Evolutionary conservation across 1,140 invertebrate species (phyloP).

Genomic region (Drosophila mauritiana): DNA sequence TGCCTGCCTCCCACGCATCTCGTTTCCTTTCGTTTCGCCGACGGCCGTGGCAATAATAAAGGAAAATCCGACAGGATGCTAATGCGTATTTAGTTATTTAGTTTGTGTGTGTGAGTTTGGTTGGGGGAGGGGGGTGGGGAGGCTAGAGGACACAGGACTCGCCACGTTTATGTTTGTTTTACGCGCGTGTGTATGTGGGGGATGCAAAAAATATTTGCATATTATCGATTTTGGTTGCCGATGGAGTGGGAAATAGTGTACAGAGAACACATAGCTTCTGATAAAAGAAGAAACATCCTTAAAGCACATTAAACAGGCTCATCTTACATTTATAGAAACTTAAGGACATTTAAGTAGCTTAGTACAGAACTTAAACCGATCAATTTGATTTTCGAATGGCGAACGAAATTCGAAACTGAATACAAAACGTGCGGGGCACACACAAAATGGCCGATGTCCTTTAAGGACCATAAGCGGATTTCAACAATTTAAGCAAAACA

Average conservation of each 20-base stretch:
- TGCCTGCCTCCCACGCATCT: conserved; percentile 38
- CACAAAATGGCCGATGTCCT: conserved; percentile 42
- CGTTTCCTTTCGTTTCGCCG: conserved; percentile 27
- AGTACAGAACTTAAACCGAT: conserved; percentile 48
- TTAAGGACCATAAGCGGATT: conserved; percentile 66
- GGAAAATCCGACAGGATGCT: conserved; percentile 82
- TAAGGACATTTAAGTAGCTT: conserved; percentile 62
- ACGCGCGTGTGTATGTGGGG: conserved; percentile 36
- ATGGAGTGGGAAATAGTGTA: conserved; percentile 22
- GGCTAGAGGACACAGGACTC: conserved; percentile 26
- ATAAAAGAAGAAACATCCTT: conserved; percentile 7
- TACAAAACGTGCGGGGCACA: conserved; percentile 17
- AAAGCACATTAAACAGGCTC: conserved; percentile 11
- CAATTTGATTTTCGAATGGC: conserved; percentile 65
- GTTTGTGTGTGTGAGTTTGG: conserved; percentile 46
- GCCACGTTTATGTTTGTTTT: conserved; percentile 68
- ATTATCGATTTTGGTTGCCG: conserved; percentile 65
- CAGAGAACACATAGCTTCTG: conserved; percentile 30
- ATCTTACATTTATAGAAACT: conserved; percentile 58
- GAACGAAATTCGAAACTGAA: conserved; percentile 33
- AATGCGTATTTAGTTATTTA: conserved; percentile 83
- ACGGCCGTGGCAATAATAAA: conserved; percentile 71
- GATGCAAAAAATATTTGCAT: conserved; percentile 69
- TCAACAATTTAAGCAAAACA: conserved; percentile 78
- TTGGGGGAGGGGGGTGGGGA: conserved; percentile 1